Evolutionary conservation across 1,140 invertebrate genomes (phyloP).

Genomic region (Nomia melanderi): DNA sequence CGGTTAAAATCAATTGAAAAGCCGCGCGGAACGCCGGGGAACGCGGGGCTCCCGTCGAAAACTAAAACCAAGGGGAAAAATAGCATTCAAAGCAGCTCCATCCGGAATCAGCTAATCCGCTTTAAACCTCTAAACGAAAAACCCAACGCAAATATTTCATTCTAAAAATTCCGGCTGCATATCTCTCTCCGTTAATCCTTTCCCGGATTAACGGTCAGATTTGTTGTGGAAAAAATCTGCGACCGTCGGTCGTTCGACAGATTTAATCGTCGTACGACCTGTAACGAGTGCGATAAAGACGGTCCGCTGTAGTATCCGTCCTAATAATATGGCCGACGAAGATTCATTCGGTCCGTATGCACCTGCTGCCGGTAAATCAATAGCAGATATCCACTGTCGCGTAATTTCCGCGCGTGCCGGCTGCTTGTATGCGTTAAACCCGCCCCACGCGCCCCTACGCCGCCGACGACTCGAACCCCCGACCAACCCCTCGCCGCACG

Average conservation of each 20-base stretch:
- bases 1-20: too few species aligned
- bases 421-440: conserved; percentile 30
- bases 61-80: neutral
- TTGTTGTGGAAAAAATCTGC: neutral
- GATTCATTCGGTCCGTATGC: conserved; percentile 62
- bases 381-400: conserved; percentile 67
- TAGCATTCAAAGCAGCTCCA: neutral
- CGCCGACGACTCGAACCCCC: neutral
- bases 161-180: neutral
- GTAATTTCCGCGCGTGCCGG: conserved; percentile 60
- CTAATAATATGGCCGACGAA: conserved; percentile 54
- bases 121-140: conserved; percentile 1
- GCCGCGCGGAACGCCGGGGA: too few species aligned
- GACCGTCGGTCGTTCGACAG: neutral
- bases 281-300: neutral
- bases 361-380: conserved; percentile 71
- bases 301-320: conserved; percentile 35
- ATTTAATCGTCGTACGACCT: neutral
- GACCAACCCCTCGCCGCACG: neutral
- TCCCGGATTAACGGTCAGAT: too few species aligned
- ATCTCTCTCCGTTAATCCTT: neutral
- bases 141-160: neutral
- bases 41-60: too few species aligned
- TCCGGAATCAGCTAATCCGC: neutral
- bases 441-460: neutral